These are phyloP conservation scores for Drosophila parthenogenetica DNA, from an alignment of 2,888 invertebrate genomes.

Conservation along the genomic window DNA sequence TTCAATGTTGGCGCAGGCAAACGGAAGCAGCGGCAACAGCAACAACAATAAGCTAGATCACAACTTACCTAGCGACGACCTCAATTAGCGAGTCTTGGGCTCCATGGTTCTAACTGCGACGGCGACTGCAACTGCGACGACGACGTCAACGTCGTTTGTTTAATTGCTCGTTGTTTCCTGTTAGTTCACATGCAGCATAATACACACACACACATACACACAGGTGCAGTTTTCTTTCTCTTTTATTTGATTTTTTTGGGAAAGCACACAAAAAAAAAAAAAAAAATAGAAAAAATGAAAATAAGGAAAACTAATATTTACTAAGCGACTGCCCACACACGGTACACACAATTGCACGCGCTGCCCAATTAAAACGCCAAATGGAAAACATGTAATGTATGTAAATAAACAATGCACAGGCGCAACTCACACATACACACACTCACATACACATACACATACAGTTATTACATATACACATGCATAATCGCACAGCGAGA, in stretches of 20 bases:
- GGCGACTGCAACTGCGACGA: slow-evolving; percentile 19
- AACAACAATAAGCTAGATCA: slow-evolving; percentile 45
- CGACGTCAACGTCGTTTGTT: slow-evolving; percentile 50
- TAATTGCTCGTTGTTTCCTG: slow-evolving; percentile 73
- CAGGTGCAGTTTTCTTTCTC: slow-evolving; percentile 38
- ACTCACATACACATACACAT: slow-evolving; percentile 9
- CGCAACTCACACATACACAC: slow-evolving; percentile 17
- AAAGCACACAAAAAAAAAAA: slow-evolving; percentile 39
- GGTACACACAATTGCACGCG: slow-evolving; percentile 49
- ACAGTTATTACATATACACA: slow-evolving; percentile 1
- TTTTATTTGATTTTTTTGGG: slow-evolving; percentile 37
- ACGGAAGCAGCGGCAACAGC: slow-evolving; percentile 55
- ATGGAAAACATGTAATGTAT: slow-evolving; percentile 59
- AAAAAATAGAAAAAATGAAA: slow-evolving; percentile 21
- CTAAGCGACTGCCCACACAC: slow-evolving; percentile 46
- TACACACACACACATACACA: slow-evolving; percentile 24
- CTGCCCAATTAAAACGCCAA: slow-evolving; percentile 68
- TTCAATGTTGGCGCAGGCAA: slow-evolving; percentile 58
- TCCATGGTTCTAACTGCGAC: slow-evolving; percentile 68
- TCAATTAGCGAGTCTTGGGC: slow-evolving; percentile 71
- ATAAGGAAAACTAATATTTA: slow-evolving; percentile 48
- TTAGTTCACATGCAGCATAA: slow-evolving; percentile 69
- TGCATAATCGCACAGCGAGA: slow-evolving; percentile 29
- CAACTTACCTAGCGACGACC: slow-evolving; percentile 75
- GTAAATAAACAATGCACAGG: slow-evolving; percentile 67